Evolutionary conservation across 2,797 vertebrate species (phyloP).

Genomic region (Sebastes iracundus): DNA sequence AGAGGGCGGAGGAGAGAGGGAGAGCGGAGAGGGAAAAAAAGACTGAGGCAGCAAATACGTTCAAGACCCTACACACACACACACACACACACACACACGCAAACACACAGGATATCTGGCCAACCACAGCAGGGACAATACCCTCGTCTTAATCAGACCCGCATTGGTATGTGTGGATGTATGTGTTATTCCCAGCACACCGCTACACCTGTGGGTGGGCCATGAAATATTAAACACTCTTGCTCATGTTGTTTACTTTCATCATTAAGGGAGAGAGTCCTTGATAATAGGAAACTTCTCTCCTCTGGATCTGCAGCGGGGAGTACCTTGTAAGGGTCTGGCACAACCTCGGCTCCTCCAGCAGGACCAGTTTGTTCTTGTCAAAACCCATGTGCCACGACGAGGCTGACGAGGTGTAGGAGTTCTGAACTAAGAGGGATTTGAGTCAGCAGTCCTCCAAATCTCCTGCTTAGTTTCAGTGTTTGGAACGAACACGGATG

Average conservation of each 20-base stretch:
- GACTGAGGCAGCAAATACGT: conserved; percentile 50
- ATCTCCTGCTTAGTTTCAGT: conserved; percentile 40
- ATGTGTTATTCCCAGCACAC: conserved; percentile 65
- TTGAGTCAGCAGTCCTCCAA: conserved; percentile 54
- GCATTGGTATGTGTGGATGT: conserved; percentile 52
- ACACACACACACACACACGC: conserved; percentile 8
- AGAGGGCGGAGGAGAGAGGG: conserved; percentile 58
- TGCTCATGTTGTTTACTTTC: conserved; percentile 76
- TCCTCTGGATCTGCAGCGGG: conserved; percentile 56
- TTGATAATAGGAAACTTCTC: conserved; percentile 70
- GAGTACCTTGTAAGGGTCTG: conserved; percentile 61
- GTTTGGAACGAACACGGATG: conserved; percentile 11
- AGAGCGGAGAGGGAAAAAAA: conserved; percentile 40
- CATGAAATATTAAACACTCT: conserved; percentile 77
- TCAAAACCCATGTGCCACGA: conserved; percentile 58
- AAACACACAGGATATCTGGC: conserved; percentile 41
- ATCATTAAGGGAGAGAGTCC: conserved; percentile 67
- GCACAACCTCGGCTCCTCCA: conserved; percentile 49
- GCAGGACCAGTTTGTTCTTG: conserved; percentile 62
- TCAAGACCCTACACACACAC: conserved; percentile 20
- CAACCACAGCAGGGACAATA: conserved; percentile 56
- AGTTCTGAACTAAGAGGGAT: conserved; percentile 62
- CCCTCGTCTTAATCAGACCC: conserved; percentile 58
- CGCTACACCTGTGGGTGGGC: conserved; percentile 73
- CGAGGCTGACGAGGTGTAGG: conserved; percentile 53